Base-by-base conservation (phyloP, 2,113 vertebrate species). In the Psophia crepitans region DNA sequence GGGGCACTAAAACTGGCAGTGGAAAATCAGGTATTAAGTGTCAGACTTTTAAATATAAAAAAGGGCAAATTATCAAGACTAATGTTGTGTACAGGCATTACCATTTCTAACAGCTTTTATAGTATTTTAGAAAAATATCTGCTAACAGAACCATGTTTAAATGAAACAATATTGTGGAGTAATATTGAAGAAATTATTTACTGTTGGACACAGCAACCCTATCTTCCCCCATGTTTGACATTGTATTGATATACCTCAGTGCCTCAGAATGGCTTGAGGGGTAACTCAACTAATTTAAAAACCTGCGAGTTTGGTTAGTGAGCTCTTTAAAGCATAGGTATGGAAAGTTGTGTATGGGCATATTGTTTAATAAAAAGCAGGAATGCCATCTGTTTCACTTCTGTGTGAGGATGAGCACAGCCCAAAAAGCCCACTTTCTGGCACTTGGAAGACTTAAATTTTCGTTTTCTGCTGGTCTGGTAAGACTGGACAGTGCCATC, bases 81-180 rank as follows among this genome's bases (percentile, higher is more conserved):
- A 90, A 84, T 64, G 76, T 70, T 64, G 43, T 54, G 82, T 92
- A 74, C 28, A 68, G 63, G 48, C 46, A 89, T 94, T 84, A 73
- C 39, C 14, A 22, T 26, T 70, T 78, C 60, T 70, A 84, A 63
- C 79, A 82, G 56, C 41, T 26, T 89, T 61, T 82, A 20, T 12
- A 61, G 76, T 92, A 78, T 85, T 96, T 90, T 82, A 96, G 84
- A 89, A 94, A 58, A 51, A 44, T 86, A 51, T 64, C 78, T 84
- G 82, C 43, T 60, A 93, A 58, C 41, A 96, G 60, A 68, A 86
- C 49, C 39, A 60, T 8, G 15, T 83, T 95, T 91, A 90, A 94
- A 95, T 75, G 53, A 90, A 89, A 84, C 28, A 65, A 83, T 60
- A 1, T 18, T 66, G 43, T 89, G 61, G 32, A 78, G 71, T 33